Evolutionary conservation across 2,888 invertebrate genomes (phyloP), one percentile per base, ranked within the genome.

Genomic region (Ophraella communa): DNA sequence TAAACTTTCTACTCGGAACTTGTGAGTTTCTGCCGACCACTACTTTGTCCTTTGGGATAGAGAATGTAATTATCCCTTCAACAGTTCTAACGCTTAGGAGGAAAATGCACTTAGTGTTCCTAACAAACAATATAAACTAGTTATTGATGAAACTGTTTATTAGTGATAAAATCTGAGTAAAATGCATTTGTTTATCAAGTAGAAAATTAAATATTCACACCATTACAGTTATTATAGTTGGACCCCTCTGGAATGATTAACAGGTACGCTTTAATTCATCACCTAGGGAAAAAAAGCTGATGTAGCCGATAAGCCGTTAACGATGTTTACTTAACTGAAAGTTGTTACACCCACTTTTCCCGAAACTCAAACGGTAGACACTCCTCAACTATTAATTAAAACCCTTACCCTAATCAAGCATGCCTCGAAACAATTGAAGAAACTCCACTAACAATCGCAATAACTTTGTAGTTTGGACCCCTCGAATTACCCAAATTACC

Each of bases 401-500:
- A 65, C 65, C 64, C 62, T 62, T 33, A 59, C 67, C 60, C 67
- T 55, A 64, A 67, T 67, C 62, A 64, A 62, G 55, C 56, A 58
- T 58, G 59, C 60, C 44, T 62, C 62, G 62, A 62, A 62, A 67
- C 67, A 70, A 68, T 71, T 63, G 68, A 68, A 71, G 67, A 69
- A 71, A 69, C 70, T 57, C 65, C 65, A 64, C 65, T 66, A 69
- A 71, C 68, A 68, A 67, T 66, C 60, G 63, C 58, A 61, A 63
- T 60, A 52, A 54, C 64, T 62, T 39, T 42, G 27, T 62, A 64
- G 27, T 64, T 64, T n/a, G 54, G 51, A 24, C 23, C 47, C 57
- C 27, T 42, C 62, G 47, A 68, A 66, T 69, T 65, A 59, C 45
- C 59, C 54, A 58, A 65, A 65, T 67, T 63, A 63, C 59, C 49